Percentiles rank a stretch among this genome's conserved stretches.
phyloP scores from a whole-genome alignment of 2,113 vertebrate genomes.

The Datnioides undecimradiatus region DNA sequence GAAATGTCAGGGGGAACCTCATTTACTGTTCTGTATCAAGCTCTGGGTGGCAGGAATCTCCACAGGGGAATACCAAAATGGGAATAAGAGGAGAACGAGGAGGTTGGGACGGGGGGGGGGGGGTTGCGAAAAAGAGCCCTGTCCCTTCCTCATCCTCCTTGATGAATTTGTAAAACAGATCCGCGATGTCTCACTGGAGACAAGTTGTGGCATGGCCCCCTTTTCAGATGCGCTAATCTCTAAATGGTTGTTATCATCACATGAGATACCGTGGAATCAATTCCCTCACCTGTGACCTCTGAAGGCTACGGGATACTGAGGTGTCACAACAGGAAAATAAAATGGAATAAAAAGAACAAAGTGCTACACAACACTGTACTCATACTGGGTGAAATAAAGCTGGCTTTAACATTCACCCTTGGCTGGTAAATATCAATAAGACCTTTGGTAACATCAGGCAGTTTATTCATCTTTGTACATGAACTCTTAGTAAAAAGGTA shows the following conservation, averaged over 20 bases:
- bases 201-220: conserved; percentile 57
- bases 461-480: neutral
- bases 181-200: conserved; percentile 51
- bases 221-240: conserved; percentile 67
- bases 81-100: conserved; percentile 47
- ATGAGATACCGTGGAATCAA: conserved; percentile 80
- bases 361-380: neutral
- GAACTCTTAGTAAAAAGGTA: neutral
- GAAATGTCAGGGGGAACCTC: conserved; percentile 70
- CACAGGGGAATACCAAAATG: conserved; percentile 77
- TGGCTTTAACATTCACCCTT: neutral
- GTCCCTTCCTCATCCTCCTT: conserved; percentile 62
- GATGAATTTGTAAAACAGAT: conserved; percentile 72
- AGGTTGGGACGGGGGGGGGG: neutral
- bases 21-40: conserved; percentile 70
- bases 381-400: neutral
- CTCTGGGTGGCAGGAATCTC: conserved; percentile 69
- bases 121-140: conserved; percentile 57
- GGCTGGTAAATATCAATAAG: neutral
- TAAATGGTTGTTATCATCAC: conserved; percentile 72
- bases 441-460: neutral
- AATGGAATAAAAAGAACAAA: neutral
- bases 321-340: conserved; percentile 53
- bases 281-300: conserved; percentile 75
- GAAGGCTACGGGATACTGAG: conserved; percentile 59